Conservation (phyloP, 2,113 vertebrate species). For the Tringa solitaria region DNA sequence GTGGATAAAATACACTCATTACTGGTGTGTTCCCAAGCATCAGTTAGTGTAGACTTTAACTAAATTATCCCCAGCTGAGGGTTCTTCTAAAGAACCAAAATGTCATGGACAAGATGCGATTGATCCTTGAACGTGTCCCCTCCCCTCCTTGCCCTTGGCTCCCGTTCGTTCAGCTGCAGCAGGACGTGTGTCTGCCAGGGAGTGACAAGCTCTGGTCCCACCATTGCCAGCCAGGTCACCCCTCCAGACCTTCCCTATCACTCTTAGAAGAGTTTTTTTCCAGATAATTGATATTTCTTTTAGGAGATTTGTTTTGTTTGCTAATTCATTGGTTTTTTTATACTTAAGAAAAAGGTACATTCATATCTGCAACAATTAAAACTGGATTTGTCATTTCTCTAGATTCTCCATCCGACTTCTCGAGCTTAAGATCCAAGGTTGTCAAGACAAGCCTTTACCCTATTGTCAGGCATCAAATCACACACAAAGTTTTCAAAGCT, state of each 20-base stretch:
- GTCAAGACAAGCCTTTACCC: background rate
- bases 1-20: background rate
- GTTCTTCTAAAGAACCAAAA: too few species aligned
- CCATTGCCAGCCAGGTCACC: rapidly evolving
- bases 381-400: rapidly evolving
- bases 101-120: too few species aligned
- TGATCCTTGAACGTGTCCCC: too few species aligned
- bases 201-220: rapidly evolving
- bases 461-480: background rate
- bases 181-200: background rate
- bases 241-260: background rate
- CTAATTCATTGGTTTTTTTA: background rate
- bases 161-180: background rate
- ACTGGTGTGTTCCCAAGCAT: background rate
- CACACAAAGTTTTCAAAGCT: background rate
- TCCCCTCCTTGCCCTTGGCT: background rate
- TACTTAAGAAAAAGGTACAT: rapidly evolving
- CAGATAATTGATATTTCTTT: background rate
- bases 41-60: background rate
- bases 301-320: background rate
- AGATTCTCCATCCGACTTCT: rapidly evolving
- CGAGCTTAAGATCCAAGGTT: background rate
- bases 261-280: rapidly evolving
- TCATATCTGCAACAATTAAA: rapidly evolving
- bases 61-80: background rate